phyloP scores from a whole-genome alignment of 1,140 invertebrate genomes.

The Babylonia areolata region DNA sequence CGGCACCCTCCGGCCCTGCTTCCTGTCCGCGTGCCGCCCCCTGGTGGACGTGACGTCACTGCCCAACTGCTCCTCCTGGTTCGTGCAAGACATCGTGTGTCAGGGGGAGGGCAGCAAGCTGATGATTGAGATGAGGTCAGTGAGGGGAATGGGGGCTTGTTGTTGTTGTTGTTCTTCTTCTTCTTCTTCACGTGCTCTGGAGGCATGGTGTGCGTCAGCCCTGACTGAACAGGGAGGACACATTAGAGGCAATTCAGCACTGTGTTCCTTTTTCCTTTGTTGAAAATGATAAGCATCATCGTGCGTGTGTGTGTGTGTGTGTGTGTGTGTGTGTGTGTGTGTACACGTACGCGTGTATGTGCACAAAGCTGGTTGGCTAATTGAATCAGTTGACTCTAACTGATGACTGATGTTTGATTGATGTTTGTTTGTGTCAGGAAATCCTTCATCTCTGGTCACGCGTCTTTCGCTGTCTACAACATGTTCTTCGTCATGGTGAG shows the following conservation, averaged over 20 bases:
- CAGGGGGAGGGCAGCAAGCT: not conserved
- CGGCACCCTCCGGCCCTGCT: constrained; percentile 8
- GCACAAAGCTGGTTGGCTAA: not conserved
- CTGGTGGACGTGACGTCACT: constrained; percentile 15
- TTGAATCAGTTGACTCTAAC: too few relatives aligned
- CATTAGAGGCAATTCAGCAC: too few relatives aligned
- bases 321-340: constrained; percentile 11
- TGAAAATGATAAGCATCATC: not conserved
- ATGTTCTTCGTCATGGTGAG: constrained; percentile 23
- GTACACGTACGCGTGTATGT: not conserved
- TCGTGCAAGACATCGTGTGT: not conserved
- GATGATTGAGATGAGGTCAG: constrained; percentile 16
- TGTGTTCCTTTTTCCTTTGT: too few relatives aligned
- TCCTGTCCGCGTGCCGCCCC: constrained; percentile 14
- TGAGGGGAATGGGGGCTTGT: not conserved
- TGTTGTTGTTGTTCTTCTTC: too few relatives aligned
- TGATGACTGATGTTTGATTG: too few relatives aligned
- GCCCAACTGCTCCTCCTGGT: constrained; percentile 12
- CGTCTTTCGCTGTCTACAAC: not conserved
- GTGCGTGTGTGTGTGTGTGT: constrained; percentile 33
- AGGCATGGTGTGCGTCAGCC: too few relatives aligned
- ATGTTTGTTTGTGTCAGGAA: not conserved
- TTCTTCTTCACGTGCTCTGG: too few relatives aligned
- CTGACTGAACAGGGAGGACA: too few relatives aligned
- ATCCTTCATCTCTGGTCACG: constrained; percentile 31